Base-by-base conservation (phyloP, 2,113 vertebrate genomes). In the Entosphenus tridentatus region DNA sequence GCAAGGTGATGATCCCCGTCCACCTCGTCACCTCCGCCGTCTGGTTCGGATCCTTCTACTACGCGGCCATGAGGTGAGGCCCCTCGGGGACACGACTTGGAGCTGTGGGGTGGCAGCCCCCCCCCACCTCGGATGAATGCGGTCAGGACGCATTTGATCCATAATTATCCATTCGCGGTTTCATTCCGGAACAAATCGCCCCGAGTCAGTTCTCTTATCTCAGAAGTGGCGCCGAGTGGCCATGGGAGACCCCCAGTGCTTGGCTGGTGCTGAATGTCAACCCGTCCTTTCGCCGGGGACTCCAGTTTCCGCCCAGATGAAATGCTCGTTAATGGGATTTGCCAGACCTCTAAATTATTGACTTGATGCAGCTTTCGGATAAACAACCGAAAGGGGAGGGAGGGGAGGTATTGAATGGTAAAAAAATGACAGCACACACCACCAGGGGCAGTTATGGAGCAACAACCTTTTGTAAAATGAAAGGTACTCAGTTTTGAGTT, bases 21-120 rank as follows among this genome's bases (percentile, higher is more conserved):
- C 92, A 98, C 73, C 79, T 95, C 68, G 7, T 93, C 73, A 97
- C 89, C 11, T 98, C 92, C 71, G 81, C 82, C 9, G 55, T 91
- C 57, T 98, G 91, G 89, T 88, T 96, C 75, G 86, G 91, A 73
- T 78, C 83, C 14, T 98, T 97, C 81, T 98, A 97, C 75, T 97
- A 97, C 70, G 88, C 87, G 78, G 85, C 88, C 73, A 86, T 92
- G 79, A 86, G 92, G 93, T 97, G 82, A 92, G 92, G 71, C 21
- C 21, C 62, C 2, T 16, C 59, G n/a, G n/a, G n/a, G 8, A 11
- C 21, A 65, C 10, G 10, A 9, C 62, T 65, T 16, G n/a, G 9
- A 10, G n/a, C 9, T n/a, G 62, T 21, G n/a, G 21, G 9, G n/a
- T n/a, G n/a, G n/a, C n/a, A 9, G n/a, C 62, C 8, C 62, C n/a